phyloP scores from a whole-genome alignment of 2,888 invertebrate genomes.

The Polymixis lichenea region DNA sequence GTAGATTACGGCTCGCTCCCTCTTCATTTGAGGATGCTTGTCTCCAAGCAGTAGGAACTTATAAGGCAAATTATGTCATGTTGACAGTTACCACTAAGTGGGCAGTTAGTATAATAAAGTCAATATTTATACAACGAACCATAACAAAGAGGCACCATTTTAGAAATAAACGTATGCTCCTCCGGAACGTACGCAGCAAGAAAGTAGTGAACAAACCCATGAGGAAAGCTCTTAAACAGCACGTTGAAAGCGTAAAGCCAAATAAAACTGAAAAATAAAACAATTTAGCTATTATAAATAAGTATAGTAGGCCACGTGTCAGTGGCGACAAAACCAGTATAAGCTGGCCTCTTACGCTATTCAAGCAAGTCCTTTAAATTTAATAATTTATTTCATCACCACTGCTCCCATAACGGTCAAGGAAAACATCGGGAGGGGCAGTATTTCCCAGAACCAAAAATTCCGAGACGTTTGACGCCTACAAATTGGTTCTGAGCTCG shows the following conservation, averaged over 20 bases:
- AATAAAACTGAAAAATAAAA: constrained; percentile 31
- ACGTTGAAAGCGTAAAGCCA: constrained; percentile 70
- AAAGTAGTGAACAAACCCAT: constrained; percentile 74
- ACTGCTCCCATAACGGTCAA: too few species aligned
- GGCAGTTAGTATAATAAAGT: not conserved
- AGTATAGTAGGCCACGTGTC: too few species aligned
- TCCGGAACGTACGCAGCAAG: constrained; percentile 75
- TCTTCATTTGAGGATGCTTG: not conserved
- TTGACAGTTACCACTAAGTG: not conserved
- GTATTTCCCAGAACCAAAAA: too few species aligned
- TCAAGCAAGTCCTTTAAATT: too few species aligned
- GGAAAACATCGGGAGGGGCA: too few species aligned
- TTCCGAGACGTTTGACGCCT: too few species aligned
- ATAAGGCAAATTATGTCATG: not conserved
- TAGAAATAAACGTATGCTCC: constrained; percentile 75
- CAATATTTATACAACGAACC: constrained; percentile 66
- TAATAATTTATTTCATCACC: too few species aligned
- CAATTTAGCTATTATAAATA: not conserved
- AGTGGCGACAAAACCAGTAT: not conserved
- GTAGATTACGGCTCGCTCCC: not conserved
- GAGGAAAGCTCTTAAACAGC: constrained; percentile 73
- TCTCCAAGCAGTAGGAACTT: not conserved
- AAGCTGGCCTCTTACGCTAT: not conserved
- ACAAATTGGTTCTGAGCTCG: too few species aligned
- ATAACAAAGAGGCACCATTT: constrained; percentile 76